Percentiles rank a stretch among this genome's conserved stretches.
Conservation (phyloP, 2,888 invertebrate genomes). For the Unio delphinus region DNA sequence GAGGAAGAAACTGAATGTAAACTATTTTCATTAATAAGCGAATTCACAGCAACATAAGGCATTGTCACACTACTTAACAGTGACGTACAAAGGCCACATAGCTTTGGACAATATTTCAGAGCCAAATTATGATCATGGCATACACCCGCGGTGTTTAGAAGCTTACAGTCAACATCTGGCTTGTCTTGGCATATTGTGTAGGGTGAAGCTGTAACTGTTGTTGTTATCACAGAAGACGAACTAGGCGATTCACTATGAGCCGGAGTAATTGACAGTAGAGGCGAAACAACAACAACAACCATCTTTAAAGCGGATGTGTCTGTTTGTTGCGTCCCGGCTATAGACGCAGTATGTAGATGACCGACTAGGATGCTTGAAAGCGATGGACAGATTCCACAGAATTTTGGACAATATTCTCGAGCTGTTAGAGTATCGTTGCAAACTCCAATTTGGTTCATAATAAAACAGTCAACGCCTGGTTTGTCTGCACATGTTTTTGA, state of each 20-base stretch:
- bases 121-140: slow-evolving; percentile 11
- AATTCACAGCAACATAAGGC: too few relatives aligned
- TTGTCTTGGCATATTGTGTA: slow-evolving; percentile 15
- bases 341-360: background rate
- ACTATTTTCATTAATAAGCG: background rate
- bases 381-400: slow-evolving; percentile 3
- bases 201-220: slow-evolving; percentile 3
- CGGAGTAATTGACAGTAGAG: background rate
- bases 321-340: slow-evolving; percentile 3
- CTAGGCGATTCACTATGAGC: slow-evolving; percentile 5
- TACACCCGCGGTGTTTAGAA: slow-evolving; percentile 11
- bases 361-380: background rate
- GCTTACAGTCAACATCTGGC: slow-evolving; percentile 15
- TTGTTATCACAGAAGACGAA: slow-evolving; percentile 4
- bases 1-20: background rate
- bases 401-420: slow-evolving; percentile 1
- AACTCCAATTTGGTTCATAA: background rate
- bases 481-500: background rate
- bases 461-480: too few relatives aligned
- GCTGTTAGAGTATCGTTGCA: slow-evolving; percentile 5
- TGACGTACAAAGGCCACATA: slow-evolving; percentile 6
- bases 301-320: slow-evolving; percentile 1
- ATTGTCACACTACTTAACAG: background rate
- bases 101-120: slow-evolving; percentile 13
- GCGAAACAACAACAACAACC: background rate